Evolutionary conservation across 2,888 invertebrate genomes (phyloP), one percentile per base, ranked within the genome.

Genomic region (Diarsia brunnea): DNA sequence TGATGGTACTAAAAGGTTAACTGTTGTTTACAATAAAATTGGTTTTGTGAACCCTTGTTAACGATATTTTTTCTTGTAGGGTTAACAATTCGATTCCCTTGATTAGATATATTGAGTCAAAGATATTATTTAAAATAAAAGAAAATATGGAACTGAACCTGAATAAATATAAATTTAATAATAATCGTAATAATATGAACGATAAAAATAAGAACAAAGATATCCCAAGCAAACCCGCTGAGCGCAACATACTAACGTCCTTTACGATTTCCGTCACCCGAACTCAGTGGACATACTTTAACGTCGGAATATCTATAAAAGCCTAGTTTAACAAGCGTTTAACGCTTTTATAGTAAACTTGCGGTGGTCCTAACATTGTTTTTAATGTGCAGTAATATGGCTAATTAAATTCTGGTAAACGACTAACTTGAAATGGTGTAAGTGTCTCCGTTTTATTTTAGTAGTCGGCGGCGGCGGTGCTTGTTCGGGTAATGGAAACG

Each of bases 311-410:
- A 91, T 91, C 92, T 91, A 93, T 94, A 93, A 94, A 94, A 92
- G 87, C 87, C 90, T 91, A 93, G 93, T 94, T 92, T 92, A 92
- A 87, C 90, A 86, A 85, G 78, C 91, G 90, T 92, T 93, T 91
- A 93, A 91, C 88, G 90, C 87, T 91, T 95, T 95, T 93, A 95
- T 94, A 92, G 92, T 89, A 89, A 90, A 89, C 90, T 89, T 91
- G 92, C 90, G 96, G 96, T 95, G 95, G 95, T 95, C 95, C 91
- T 89, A 92, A 96, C 96, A 95, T 95, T 96, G 96, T 96, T 93
- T 95, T 96, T 96, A 95, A 96, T 95, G 95, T 94, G 91, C 93
- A 90, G 94, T 94, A 94, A 93, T 93, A 95, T 91, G 94, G 90
- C 92, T 92, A 95, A 95, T 96, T 96, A 96, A 96, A 95, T 92